Conservation (phyloP, 2,797 vertebrate species). For the Pteronotus mesoamericanus region DNA sequence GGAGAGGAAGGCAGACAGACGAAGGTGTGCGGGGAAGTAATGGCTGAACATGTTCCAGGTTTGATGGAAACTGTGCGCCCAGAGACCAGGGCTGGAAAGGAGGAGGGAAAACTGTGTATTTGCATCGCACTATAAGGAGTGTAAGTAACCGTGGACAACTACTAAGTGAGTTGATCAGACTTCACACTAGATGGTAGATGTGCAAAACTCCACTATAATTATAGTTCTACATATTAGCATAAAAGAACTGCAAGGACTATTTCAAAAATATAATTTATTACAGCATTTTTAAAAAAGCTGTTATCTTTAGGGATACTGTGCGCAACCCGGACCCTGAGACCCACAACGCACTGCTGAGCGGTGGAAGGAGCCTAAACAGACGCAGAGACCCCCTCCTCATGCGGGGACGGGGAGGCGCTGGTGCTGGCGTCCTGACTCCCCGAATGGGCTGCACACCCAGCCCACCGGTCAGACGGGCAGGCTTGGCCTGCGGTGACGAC, state of each 20-base stretch:
- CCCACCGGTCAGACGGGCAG: too few relatives aligned
- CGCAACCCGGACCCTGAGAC: neutral
- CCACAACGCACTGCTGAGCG: too few relatives aligned
- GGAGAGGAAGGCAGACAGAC: neutral
- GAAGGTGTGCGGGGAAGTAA: neutral
- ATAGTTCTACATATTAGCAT: neutral
- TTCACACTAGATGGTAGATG: neutral
- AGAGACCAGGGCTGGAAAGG: neutral
- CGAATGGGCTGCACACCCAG: too few relatives aligned
- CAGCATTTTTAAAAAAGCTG: neutral
- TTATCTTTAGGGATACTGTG: neutral
- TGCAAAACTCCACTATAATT: neutral
- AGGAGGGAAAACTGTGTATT: neutral
- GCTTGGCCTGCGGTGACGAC: too few relatives aligned
- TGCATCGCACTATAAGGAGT: neutral
- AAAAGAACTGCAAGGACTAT: neutral
- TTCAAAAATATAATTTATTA: neutral
- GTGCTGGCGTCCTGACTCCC: too few relatives aligned
- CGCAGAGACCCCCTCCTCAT: neutral
- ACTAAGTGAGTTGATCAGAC: neutral
- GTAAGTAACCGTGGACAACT: neutral
- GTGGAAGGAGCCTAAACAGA: neutral
- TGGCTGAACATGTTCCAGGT: neutral
- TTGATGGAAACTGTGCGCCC: too few relatives aligned
- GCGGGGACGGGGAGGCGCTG: too few relatives aligned